phyloP scores from a whole-genome alignment of 2,113 vertebrate genomes.

The Arothron firmamentum region DNA sequence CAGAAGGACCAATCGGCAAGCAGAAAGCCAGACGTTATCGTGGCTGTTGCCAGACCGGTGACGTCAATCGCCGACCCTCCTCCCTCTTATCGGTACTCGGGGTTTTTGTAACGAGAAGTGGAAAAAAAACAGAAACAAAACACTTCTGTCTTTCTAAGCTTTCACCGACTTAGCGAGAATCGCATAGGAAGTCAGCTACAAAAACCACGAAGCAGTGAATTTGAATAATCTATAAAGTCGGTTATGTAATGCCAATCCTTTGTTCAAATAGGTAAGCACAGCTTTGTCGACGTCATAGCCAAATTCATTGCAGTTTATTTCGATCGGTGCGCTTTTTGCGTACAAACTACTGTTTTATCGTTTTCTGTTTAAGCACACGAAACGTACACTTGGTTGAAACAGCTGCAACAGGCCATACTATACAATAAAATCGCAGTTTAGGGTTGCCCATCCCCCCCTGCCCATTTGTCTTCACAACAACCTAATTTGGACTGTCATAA shows the following conservation, averaged over 20 bases:
- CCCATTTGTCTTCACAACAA: neutral
- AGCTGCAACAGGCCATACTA: constrained; percentile 50
- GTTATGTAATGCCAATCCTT: constrained; percentile 10
- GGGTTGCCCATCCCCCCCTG: constrained; percentile 34
- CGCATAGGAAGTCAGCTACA: too few species aligned
- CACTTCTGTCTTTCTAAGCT: neutral
- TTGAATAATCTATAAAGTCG: too few species aligned
- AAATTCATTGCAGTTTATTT: neutral
- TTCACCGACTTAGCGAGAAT: neutral
- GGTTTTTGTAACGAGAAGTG: constrained; percentile 57
- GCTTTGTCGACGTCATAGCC: neutral
- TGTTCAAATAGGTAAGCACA: neutral
- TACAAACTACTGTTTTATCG: neutral
- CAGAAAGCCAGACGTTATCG: constrained; percentile 20
- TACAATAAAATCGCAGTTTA: neutral
- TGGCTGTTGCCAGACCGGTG: constrained; percentile 70
- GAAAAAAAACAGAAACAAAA: constrained; percentile 4
- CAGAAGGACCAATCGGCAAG: constrained; percentile 53
- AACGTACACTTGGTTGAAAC: constrained; percentile 7
- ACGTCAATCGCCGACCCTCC: constrained; percentile 54
- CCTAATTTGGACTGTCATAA: neutral
- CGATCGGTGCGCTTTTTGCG: too few species aligned
- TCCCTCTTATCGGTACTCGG: constrained; percentile 41
- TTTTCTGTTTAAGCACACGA: neutral
- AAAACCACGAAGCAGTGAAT: too few species aligned